phyloP scores from a whole-genome alignment of 2,797 vertebrate species.

The Hippocampus kuda region DNA sequence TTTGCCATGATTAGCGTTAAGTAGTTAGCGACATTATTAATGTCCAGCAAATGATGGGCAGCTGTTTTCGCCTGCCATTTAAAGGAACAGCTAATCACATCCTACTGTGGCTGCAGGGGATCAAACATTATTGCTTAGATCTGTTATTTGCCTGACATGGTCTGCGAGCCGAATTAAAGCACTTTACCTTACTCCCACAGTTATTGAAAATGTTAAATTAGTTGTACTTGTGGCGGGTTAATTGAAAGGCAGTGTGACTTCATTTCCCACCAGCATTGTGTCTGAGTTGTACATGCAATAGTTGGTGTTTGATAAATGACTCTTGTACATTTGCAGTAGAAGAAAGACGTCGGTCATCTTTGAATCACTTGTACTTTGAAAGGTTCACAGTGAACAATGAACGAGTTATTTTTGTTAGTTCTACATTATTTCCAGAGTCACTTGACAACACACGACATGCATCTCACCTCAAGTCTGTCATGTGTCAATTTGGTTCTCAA shows the following conservation, averaged over 20 bases:
- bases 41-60: conserved; percentile 15
- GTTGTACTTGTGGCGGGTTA: conserved; percentile 20
- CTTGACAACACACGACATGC: conserved; percentile 12
- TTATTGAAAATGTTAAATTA: conserved; percentile 17
- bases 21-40: not conserved
- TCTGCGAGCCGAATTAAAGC: not conserved
- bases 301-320: not conserved
- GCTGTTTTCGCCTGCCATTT: conserved; percentile 12
- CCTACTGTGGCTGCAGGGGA: conserved; percentile 5
- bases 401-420: not conserved
- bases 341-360: not conserved
- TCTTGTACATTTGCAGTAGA: not conserved
- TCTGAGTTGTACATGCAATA: not conserved
- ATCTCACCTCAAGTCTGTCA: conserved; percentile 9
- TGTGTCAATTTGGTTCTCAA: not conserved
- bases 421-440: conserved; percentile 3
- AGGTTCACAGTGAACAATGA: too few species aligned
- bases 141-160: not conserved
- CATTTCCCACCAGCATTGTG: conserved; percentile 6
- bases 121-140: conserved; percentile 6
- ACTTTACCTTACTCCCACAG: not conserved
- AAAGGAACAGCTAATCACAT: conserved; percentile 4
- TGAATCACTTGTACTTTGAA: too few species aligned
- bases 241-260: conserved; percentile 10
- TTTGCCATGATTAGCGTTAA: conserved; percentile 12